phyloP scores from a whole-genome alignment of 2,797 vertebrate species.

The Holocentrus rufus region DNA sequence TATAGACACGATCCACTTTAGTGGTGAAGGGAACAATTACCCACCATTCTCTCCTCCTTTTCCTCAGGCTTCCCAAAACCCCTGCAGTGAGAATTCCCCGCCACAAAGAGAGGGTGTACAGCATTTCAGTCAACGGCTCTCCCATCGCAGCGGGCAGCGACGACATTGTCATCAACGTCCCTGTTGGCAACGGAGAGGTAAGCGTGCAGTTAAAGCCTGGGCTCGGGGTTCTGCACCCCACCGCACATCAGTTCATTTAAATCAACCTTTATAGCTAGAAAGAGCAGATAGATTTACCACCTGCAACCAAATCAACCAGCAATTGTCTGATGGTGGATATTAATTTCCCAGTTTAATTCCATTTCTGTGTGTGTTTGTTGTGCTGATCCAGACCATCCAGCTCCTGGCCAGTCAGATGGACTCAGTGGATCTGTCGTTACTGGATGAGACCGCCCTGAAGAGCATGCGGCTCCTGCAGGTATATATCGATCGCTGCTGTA shows the following conservation, averaged over 20 bases:
- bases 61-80: slow-evolving; percentile 81
- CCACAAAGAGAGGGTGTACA: slow-evolving; percentile 84
- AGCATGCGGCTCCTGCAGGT: slow-evolving; percentile 82
- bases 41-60: slow-evolving; percentile 3
- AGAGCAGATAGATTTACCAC: not conserved
- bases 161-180: slow-evolving; percentile 82
- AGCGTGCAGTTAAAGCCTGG: slow-evolving; percentile 12
- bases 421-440: slow-evolving; percentile 77
- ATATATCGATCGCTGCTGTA: slow-evolving; percentile 1
- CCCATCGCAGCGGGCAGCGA: slow-evolving; percentile 73
- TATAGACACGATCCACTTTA: not conserved
- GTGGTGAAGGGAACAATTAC: not conserved
- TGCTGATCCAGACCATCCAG: slow-evolving; percentile 77
- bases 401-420: slow-evolving; percentile 85
- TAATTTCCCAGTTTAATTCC: too few relatives aligned
- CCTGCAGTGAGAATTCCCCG: slow-evolving; percentile 78
- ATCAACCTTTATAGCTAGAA: too few relatives aligned
- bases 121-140: slow-evolving; percentile 85
- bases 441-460: slow-evolving; percentile 76
- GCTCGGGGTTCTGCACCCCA: not conserved
- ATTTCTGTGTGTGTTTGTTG: not conserved
- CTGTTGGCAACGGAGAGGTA: slow-evolving; percentile 84
- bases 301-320: too few relatives aligned
- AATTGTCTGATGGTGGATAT: too few relatives aligned
- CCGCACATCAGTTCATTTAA: not conserved